Base-by-base conservation (phyloP, 2,888 invertebrate species). In the Ichneumon xanthorius region DNA sequence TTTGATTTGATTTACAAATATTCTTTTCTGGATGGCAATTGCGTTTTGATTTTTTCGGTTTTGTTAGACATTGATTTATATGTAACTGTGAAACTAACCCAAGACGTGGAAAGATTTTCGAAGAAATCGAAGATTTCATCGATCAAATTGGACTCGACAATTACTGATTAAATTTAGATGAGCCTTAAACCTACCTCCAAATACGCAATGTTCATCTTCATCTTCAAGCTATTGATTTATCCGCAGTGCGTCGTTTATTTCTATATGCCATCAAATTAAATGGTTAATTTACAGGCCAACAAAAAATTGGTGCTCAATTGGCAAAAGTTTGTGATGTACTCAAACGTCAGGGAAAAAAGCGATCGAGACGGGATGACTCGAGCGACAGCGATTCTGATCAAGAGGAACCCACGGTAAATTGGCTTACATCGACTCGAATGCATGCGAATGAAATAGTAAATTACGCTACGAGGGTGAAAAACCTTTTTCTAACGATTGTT, bases 351-450 rank as follows among this genome's bases (percentile, higher is more conserved):
- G 16, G 50, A 4, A 50, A 16, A 50, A 50, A 50, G 50, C 50
- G 50, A 50, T 16, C 50, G 4, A 50, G 50, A 50, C 4, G 50
- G 4, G 50, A 50, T 50, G 50, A 50, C 50, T 16, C 50, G 16
- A 50, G 50, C 50, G 50, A 50, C 50, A 50, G 50, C 50, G 50
- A 50, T 50, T 50, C 50, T 11, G 50, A 50, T n/a, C n/a, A n/a
- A 50, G 50, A 50, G 16, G 50, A 50, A 50, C 50, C 50, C n/a
- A 50, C 50, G n/a, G 50, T 50, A 50, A 50, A 50, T 50, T 50
- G 6, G 37, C 37, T 37, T 37, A 37, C 37, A 37, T 37, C 37
- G 37, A 37, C 37, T 37, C 37, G 37, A 37, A 37, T 37, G 37
- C 37, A 37, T 37, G 37, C 37, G 37, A 37, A 37, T 37, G 37